Conservation (phyloP, 1,140 invertebrate species). For the Cyphomyrmex costatus region DNA sequence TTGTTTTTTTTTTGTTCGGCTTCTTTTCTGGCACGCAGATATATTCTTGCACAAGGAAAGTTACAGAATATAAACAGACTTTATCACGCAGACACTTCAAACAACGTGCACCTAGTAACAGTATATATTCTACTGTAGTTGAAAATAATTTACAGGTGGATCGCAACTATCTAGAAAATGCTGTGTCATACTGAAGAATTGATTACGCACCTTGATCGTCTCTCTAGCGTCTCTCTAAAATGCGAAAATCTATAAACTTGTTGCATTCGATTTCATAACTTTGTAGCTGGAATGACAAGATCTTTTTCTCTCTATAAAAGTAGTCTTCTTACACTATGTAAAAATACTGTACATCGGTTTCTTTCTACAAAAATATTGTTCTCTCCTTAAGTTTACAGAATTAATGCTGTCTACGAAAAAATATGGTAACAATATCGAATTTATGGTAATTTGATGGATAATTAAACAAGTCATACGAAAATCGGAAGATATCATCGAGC, state of each 20-base stretch:
- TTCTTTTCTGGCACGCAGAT: conserved; percentile 47
- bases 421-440: not conserved
- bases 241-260: conserved; percentile 26
- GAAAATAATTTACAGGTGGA: conserved; percentile 52
- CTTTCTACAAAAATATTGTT: conserved; percentile 8
- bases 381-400: not conserved
- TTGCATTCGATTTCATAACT: conserved; percentile 23
- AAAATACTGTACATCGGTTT: not conserved
- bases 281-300: conserved; percentile 47
- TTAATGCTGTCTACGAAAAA: not conserved
- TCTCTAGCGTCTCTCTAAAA: conserved; percentile 23
- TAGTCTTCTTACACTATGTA: not conserved
- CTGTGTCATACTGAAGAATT: conserved; percentile 30
- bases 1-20: not conserved
- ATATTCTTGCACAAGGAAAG: conserved; percentile 46
- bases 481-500: not conserved
- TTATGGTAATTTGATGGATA: not conserved
- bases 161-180: conserved; percentile 32
- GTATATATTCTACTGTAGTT: conserved; percentile 29
- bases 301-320: conserved; percentile 31
- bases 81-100: conserved; percentile 28
- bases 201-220: conserved; percentile 32
- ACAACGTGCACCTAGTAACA: conserved; percentile 25
- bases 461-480: not conserved
- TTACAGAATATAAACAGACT: conserved; percentile 22